Conservation (phyloP, 1,140 invertebrate species). For the Ceratoteleas bidentatus region DNA sequence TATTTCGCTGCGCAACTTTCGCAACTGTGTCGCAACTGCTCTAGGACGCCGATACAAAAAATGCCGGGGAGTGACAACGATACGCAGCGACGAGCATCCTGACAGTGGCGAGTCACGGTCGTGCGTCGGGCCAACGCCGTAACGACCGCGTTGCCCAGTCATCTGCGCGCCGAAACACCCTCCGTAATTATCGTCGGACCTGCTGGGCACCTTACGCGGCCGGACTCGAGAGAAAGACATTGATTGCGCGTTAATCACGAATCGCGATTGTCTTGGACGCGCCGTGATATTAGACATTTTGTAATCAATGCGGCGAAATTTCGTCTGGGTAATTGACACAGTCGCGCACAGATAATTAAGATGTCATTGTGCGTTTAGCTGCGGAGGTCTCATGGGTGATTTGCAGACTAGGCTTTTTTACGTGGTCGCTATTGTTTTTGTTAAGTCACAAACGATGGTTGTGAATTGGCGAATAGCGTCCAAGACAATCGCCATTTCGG, state of each 20-base stretch:
- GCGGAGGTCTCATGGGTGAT: too few species aligned
- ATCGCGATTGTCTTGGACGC: constrained; percentile 23
- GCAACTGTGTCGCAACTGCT: constrained; percentile 51
- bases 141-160: constrained; percentile 72
- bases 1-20: constrained; percentile 51
- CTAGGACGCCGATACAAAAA: constrained; percentile 36
- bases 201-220: constrained; percentile 54
- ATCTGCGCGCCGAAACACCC: constrained; percentile 68
- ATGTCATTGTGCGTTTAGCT: too few species aligned
- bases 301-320: constrained; percentile 31
- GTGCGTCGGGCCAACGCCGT: constrained; percentile 67
- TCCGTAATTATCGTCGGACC: constrained; percentile 70
- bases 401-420: too few species aligned
- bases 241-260: constrained; percentile 50
- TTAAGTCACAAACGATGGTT: too few species aligned
- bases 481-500: too few species aligned
- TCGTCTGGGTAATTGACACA: too few species aligned
- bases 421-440: too few species aligned
- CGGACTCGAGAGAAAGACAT: constrained; percentile 23
- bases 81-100: constrained; percentile 53
- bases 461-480: too few species aligned
- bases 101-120: constrained; percentile 73
- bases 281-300: constrained; percentile 46
- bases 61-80: constrained; percentile 46
- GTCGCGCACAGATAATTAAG: too few species aligned